phyloP scores from a whole-genome alignment of 2,888 invertebrate genomes.

The Pedicia rivosa region DNA sequence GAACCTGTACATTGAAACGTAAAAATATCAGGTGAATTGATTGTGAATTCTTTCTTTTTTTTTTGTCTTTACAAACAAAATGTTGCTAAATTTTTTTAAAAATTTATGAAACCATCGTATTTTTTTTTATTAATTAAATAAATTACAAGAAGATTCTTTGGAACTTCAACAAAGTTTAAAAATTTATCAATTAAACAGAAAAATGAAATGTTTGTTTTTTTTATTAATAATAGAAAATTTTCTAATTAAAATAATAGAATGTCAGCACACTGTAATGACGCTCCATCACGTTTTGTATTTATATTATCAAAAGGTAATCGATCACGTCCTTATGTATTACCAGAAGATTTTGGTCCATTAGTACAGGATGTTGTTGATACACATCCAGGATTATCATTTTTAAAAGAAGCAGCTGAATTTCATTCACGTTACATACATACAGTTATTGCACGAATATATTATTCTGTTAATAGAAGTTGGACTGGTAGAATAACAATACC shows the following conservation, averaged over 20 bases:
- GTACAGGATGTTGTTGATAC: conserved; percentile 97
- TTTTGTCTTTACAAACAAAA: no score
- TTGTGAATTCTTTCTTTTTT: no score
- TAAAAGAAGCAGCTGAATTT: conserved; percentile 96
- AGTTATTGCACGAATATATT: conserved; percentile 95
- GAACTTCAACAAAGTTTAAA: no score
- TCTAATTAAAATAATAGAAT: conserved; percentile 48
- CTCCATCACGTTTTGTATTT: conserved; percentile 74
- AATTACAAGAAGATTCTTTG: no score
- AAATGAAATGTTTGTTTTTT: neutral
- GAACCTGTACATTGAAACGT: no score
- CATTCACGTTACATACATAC: conserved; percentile 98
- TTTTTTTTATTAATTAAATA: no score
- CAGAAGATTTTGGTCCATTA: conserved; percentile 86
- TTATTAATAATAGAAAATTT: conserved; percentile 2
- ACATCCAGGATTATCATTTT: conserved; percentile 92
- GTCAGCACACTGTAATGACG: conserved; percentile 69
- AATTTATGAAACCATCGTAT: no score
- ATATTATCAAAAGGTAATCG: conserved; percentile 58
- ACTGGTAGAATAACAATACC: conserved; percentile 77
- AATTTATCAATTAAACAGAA: no score
- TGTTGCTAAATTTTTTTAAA: no score
- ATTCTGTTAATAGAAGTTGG: conserved; percentile 95
- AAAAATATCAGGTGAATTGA: no score
- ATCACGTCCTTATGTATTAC: conserved; percentile 39